These are phyloP conservation scores for Okapia johnstoni DNA, from an alignment of 2,113 vertebrate species.

Conservation along the genomic window DNA sequence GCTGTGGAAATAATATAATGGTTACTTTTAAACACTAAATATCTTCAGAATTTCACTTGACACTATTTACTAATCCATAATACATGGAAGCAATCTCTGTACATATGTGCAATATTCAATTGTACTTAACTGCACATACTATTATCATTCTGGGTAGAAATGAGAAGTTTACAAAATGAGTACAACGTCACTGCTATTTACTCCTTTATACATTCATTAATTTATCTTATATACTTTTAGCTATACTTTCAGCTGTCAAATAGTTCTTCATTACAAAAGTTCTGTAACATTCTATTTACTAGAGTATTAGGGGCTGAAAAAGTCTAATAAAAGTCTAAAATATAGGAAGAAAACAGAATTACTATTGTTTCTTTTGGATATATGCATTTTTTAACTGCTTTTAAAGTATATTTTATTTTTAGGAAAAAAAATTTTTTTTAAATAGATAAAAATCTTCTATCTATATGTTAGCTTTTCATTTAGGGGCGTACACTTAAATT, in stretches of 20 bases:
- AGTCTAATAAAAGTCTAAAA: background rate
- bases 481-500: background rate
- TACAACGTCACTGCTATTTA: background rate
- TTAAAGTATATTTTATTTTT: background rate
- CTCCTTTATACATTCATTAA: background rate
- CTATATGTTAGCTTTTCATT: background rate
- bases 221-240: conserved; percentile 17
- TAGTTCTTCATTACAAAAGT: background rate
- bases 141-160: background rate
- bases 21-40: conserved; percentile 4
- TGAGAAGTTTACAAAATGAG: background rate
- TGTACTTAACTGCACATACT: background rate
- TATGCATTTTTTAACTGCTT: background rate
- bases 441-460: background rate
- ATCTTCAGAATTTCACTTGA: background rate
- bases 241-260: background rate
- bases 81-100: background rate
- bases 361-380: background rate
- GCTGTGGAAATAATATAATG: background rate
- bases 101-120: background rate
- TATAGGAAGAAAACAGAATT: background rate
- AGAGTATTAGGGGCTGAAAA: background rate
- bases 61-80: background rate
- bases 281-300: conserved; percentile 19
- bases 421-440: background rate